These are phyloP conservation scores for Amyelois transitella DNA, from an alignment of 1,140 invertebrate species.

Conservation along the genomic window DNA sequence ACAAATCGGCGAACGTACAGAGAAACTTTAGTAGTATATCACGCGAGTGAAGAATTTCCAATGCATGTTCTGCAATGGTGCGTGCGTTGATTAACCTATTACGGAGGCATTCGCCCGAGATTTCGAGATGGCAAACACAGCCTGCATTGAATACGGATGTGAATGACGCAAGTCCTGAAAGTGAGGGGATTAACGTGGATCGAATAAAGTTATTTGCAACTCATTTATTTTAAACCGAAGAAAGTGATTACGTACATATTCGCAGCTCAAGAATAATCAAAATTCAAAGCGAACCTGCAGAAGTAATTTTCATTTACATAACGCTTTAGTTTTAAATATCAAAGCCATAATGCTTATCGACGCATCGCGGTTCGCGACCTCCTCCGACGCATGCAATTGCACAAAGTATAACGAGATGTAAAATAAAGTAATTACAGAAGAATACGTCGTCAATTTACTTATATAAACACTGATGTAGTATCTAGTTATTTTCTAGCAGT, in stretches of 20 bases:
- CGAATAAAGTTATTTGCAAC: conserved; percentile 16
- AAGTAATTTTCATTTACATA: conserved; percentile 14
- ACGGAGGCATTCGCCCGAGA: conserved; percentile 24
- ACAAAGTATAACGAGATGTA: background rate
- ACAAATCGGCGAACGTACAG: conserved; percentile 8
- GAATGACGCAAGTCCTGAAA: conserved; percentile 28
- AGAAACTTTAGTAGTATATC: conserved; percentile 25
- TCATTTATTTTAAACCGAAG: no score
- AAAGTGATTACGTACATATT: no score
- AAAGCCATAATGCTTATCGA: background rate
- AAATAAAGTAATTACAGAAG: background rate
- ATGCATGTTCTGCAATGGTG: conserved; percentile 39
- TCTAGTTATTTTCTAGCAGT: no score
- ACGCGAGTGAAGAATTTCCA: conserved; percentile 52
- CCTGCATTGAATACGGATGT: conserved; percentile 25
- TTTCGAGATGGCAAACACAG: conserved; percentile 6
- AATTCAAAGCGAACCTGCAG: background rate
- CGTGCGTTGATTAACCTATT: conserved; percentile 17
- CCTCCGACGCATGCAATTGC: background rate
- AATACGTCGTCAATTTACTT: background rate
- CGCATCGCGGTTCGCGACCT: background rate
- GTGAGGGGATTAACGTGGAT: conserved; percentile 28
- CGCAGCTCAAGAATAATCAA: background rate
- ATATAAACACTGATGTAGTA: background rate
- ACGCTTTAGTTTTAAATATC: background rate